Evolutionary conservation across 1,140 invertebrate species (phyloP), one percentile per base, ranked within the genome.

Genomic region (Thaumatotibia leucotreta): DNA sequence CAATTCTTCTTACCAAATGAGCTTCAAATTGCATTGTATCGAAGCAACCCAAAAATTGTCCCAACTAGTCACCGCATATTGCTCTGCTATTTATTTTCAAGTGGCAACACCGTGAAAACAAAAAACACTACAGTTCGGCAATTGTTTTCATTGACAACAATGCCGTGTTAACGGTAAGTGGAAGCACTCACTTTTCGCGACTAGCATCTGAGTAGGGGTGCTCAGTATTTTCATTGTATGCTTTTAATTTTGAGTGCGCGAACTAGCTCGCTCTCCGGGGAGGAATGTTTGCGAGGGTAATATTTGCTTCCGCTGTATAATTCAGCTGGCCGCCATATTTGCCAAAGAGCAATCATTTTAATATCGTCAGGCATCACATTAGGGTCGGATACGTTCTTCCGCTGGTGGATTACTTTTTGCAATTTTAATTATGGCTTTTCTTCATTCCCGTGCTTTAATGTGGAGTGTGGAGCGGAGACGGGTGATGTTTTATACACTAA

Each of bases 281-380:
- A 91, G 89, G 92, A 91, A 92, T 93, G 92, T 93, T 93, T 93
- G 92, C 92, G 83, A 88, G 91, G 92, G 92, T 92, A 93, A 93
- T 93, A 93, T 93, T 93, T 93, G 92, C 92, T 87, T 86, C 89
- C 92, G 92, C 92, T 92, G 92, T 92, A 93, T 93, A 93, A 93
- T 93, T 93, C 92, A 93, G 92, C 92, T 85, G 92, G 91, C 92
- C 91, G 89, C 92, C 92, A 92, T 93, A 92, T 93, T 93, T 93
- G 92, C 91, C 91, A 92, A 93, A 93, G 92, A 93, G 92, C 92
- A 93, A 93, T 93, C 92, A 92, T 93, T 93, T 93, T 92, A 92
- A 93, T 92, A 93, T 93, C 88, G 88, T 86, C 86, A 86, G 84
- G 74, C 82, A 88, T 87, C 86, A 83, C 84, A 88, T 91, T 91